Conservation (phyloP, 1,140 invertebrate genomes). For the Drosophila melanogaster region DNA sequence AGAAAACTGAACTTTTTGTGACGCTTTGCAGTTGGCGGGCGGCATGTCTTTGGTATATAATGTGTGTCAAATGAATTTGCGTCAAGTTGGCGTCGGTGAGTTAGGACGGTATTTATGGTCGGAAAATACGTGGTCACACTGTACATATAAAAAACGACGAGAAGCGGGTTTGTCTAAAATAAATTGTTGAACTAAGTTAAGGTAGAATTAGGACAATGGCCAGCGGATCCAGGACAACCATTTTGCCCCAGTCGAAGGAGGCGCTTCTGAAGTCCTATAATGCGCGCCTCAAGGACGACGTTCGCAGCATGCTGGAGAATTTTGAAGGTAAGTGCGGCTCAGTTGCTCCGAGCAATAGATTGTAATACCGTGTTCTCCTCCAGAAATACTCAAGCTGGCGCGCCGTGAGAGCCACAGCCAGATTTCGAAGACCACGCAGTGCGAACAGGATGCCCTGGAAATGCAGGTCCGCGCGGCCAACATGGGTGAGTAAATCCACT, state of each 20-base stretch:
- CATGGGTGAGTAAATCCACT: conserved; percentile 87
- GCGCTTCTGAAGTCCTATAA: conserved; percentile 97
- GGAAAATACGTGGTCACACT: too few species aligned
- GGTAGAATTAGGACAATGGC: conserved; percentile 42
- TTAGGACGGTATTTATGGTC: too few species aligned
- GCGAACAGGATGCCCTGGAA: conserved; percentile 97
- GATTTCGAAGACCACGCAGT: conserved; percentile 93
- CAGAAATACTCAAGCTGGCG: conserved; percentile 96
- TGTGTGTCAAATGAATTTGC: too few species aligned
- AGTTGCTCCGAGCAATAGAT: too few species aligned
- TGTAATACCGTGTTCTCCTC: neutral
- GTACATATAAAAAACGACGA: neutral
- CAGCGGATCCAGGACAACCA: conserved; percentile 84
- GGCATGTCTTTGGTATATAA: too few species aligned
- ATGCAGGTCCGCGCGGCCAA: conserved; percentile 98
- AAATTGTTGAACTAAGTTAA: neutral
- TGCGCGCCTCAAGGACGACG: conserved; percentile 96
- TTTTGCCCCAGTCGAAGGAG: conserved; percentile 95
- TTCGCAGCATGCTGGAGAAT: conserved; percentile 98
- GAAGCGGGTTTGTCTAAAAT: too few species aligned
- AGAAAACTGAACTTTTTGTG: too few species aligned
- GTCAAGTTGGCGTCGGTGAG: too few species aligned
- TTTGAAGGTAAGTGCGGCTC: conserved; percentile 92
- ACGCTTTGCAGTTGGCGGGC: too few species aligned
- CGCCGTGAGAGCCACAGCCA: conserved; percentile 97